Percentiles rank a stretch among this genome's conserved stretches.
These are phyloP conservation scores for Leiothrix lutea DNA, from an alignment of 2,113 vertebrate species.

Conservation along the genomic window DNA sequence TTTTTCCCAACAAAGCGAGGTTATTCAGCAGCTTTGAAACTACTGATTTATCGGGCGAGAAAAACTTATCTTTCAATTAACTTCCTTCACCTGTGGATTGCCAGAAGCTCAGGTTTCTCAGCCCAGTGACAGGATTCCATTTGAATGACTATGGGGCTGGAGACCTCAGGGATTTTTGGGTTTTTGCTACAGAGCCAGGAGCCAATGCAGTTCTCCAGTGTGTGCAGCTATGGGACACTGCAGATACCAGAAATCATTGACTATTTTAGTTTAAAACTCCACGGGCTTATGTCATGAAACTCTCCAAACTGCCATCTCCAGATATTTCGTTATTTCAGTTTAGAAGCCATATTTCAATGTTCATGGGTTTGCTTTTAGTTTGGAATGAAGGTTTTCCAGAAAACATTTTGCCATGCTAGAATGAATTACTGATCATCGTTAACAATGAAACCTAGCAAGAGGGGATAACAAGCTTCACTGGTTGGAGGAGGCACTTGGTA, in stretches of 20 bases:
- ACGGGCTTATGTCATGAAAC: neutral
- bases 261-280: neutral
- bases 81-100: neutral
- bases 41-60: slow-evolving; percentile 18
- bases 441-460: neutral
- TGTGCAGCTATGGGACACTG: neutral
- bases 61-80: slow-evolving; percentile 26
- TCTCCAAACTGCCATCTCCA: neutral
- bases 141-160: neutral
- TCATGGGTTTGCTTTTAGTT: neutral
- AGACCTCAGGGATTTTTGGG: neutral
- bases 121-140: neutral
- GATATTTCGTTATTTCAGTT: neutral
- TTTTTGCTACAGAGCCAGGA: neutral
- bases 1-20: neutral
- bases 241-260: neutral
- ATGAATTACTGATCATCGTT: neutral
- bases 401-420: neutral
- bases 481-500: neutral
- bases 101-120: neutral
- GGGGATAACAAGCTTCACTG: neutral
- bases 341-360: neutral
- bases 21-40: slow-evolving; percentile 13
- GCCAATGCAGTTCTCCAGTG: neutral
- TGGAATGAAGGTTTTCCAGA: neutral